Conservation (phyloP, 2,797 vertebrate genomes). For the Steatocranus sp. region DNA sequence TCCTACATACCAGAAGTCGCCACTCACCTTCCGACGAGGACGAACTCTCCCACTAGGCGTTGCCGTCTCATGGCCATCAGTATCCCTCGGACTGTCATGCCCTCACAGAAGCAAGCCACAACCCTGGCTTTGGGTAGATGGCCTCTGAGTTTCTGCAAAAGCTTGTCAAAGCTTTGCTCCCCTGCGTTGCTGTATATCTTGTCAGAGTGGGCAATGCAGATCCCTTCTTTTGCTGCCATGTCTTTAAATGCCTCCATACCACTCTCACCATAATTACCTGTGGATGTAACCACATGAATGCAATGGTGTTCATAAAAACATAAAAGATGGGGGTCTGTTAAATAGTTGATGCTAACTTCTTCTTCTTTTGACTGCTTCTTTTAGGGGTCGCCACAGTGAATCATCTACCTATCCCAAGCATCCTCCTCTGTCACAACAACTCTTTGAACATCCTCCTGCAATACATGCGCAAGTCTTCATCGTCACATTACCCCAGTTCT, state of each 20-base stretch:
- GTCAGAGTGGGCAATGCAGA: slow-evolving; percentile 98
- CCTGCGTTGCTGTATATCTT: slow-evolving; percentile 99
- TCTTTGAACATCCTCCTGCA: neutral
- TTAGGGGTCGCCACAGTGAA: too few relatives aligned
- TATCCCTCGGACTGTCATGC: slow-evolving; percentile 96
- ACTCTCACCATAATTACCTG: slow-evolving; percentile 98
- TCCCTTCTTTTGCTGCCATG: slow-evolving; percentile 93
- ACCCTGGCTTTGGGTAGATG: slow-evolving; percentile 95
- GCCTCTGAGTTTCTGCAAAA: slow-evolving; percentile 87
- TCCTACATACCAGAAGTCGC: neutral
- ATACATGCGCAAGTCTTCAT: neutral
- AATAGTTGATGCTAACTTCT: neutral
- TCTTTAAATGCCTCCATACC: slow-evolving; percentile 99
- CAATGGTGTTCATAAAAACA: neutral
- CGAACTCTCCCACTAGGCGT: slow-evolving; percentile 89
- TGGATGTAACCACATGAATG: neutral
- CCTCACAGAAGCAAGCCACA: slow-evolving; percentile 97
- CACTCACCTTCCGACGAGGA: slow-evolving; percentile 93
- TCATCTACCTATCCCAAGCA: neutral
- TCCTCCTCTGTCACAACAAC: neutral
- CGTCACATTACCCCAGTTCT: neutral
- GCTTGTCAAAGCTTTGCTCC: slow-evolving; percentile 89
- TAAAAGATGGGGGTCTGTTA: neutral
- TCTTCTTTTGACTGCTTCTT: neutral
- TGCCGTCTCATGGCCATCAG: slow-evolving; percentile 95